A percentile compares a stretch with the other conserved stretches of the same genome.
Evolutionary conservation across 1,140 invertebrate species (phyloP).

Genomic region (Drosophila ohnishii): DNA sequence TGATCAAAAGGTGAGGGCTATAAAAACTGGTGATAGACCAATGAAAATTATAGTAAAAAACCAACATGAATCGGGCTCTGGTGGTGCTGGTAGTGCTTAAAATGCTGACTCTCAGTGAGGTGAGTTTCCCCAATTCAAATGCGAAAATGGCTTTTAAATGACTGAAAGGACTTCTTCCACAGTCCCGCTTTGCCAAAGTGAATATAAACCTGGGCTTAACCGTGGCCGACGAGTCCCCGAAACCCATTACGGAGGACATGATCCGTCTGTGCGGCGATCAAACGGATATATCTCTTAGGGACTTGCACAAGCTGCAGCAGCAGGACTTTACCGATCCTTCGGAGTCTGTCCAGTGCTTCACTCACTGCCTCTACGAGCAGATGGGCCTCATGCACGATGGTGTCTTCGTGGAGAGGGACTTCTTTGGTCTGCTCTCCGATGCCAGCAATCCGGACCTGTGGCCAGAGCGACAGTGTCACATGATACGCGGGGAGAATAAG

Average conservation of each 20-base stretch:
- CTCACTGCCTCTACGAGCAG: conserved; percentile 59
- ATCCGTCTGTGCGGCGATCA: conserved; percentile 49
- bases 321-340: conserved; percentile 36
- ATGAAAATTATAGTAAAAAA: neutral
- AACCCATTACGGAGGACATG: conserved; percentile 49
- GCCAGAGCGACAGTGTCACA: conserved; percentile 39
- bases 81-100: conserved; percentile 10
- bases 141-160: accelerated
- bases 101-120: conserved; percentile 10
- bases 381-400: conserved; percentile 61
- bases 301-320: conserved; percentile 40
- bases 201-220: conserved; percentile 55
- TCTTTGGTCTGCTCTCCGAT: conserved; percentile 32
- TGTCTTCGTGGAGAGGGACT: conserved; percentile 49
- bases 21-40: conserved; percentile 12
- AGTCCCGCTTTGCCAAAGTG: conserved; percentile 50
- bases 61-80: conserved; percentile 31
- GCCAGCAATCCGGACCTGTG: conserved; percentile 31
- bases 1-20: conserved; percentile 18
- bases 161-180: neutral
- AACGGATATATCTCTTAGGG: conserved; percentile 47
- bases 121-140: neutral
- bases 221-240: conserved; percentile 44
- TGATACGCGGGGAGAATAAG: conserved; percentile 41
- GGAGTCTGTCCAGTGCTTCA: conserved; percentile 54